Conservation (phyloP, 2,797 vertebrate genomes). For the Rhadinocentrus ornatus region DNA sequence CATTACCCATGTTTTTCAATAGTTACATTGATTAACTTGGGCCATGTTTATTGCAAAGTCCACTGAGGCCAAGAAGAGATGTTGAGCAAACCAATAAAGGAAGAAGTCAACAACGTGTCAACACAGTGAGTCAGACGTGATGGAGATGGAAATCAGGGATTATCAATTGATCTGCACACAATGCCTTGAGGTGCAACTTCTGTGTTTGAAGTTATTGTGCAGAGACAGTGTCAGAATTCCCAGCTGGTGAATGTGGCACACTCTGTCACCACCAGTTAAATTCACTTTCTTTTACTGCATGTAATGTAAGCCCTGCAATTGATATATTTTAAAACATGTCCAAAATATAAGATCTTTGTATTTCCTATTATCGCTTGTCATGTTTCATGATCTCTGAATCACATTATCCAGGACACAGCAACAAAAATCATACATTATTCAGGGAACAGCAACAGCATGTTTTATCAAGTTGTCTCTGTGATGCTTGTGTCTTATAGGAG, state of each 20-base stretch:
- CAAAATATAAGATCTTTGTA: neutral
- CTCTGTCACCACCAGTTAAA: conserved; percentile 43
- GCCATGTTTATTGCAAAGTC: neutral
- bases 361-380: conserved; percentile 2
- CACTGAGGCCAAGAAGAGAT: neutral
- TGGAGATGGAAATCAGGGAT: conserved; percentile 26
- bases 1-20: neutral
- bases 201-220: conserved; percentile 32
- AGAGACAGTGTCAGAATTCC: conserved; percentile 34
- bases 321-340: neutral
- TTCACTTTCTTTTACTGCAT: conserved; percentile 11
- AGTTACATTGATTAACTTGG: conserved; percentile 2
- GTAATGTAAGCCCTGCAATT: neutral
- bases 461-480: neutral
- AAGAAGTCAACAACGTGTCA: conserved; percentile 22
- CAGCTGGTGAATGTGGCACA: conserved; percentile 33
- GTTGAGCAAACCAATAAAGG: conserved; percentile 5
- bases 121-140: conserved; percentile 36
- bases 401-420: neutral
- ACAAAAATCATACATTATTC: conserved; percentile 4
- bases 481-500: neutral
- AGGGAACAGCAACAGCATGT: neutral
- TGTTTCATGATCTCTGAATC: neutral
- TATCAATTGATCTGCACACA: conserved; percentile 39
- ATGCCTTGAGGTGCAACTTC: conserved; percentile 28